Base-by-base conservation (phyloP, 2,797 vertebrate genomes). In the Rhinogobio ventralis region DNA sequence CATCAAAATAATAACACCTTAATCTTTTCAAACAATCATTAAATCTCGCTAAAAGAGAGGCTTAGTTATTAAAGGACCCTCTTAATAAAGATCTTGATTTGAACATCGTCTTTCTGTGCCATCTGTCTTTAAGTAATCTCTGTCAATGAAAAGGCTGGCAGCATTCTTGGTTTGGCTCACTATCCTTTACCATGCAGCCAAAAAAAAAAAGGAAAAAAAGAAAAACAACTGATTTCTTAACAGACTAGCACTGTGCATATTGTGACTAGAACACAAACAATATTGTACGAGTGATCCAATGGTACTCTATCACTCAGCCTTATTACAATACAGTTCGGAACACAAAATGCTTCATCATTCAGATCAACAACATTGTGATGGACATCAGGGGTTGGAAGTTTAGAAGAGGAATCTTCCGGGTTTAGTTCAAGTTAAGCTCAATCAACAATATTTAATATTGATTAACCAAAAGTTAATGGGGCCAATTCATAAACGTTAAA, bases 111-210 rank as follows among this genome's bases (percentile, higher is more conserved):
- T 62, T 71, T 71, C 46, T 69, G 79, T 71, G 66, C 82, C 74
- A 84, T 84, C 75, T 84, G 82, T 84, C 66, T 84, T 78, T 78
- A 78, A 79, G 75, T 49, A 84, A 78, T 78, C 36, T 78, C 66
- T 78, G 74, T 69, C 66, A 84, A 67, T 67, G 62, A 83, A 83
- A 68, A 51, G 36, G 15, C 46, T 83, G 82, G 72, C 72, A 76
- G 62, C 39, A 60, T 82, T 33, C 73, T 76, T 19, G 20, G 60
- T 60, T 36, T 84, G 82, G 82, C 82, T 78, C 6, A 4, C 64
- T 7, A 69, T 57, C 4, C 25, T 77, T 66, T 78, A n/a, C 17
- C 74, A 78, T 60, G 42, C 36, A 84, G 73, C 82, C 82, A 77
- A 77, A 83, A 84, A 73, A 71, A 11, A 10, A 28, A 28, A 45